These are phyloP conservation scores for Drosophila paracracens DNA, from an alignment of 2,888 invertebrate species.

Conservation along the genomic window DNA sequence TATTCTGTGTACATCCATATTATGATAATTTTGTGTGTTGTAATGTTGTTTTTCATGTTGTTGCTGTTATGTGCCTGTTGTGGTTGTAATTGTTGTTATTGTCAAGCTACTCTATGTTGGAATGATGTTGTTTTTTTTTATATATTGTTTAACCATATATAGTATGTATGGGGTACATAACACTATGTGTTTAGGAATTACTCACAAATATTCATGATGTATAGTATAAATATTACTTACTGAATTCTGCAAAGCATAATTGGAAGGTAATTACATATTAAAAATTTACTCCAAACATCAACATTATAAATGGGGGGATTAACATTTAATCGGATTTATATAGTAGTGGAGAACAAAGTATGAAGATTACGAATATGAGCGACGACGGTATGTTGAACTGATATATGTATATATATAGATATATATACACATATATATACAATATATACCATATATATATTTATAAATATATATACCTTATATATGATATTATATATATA, in stretches of 20 bases:
- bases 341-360: constrained; percentile 49
- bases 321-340: constrained; percentile 70
- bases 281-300: constrained; percentile 72
- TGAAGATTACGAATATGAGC: constrained; percentile 55
- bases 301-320: constrained; percentile 57
- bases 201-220: constrained; percentile 79
- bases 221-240: constrained; percentile 82
- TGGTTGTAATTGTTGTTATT: constrained; percentile 43
- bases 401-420: constrained; percentile 10
- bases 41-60: constrained; percentile 30
- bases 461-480: constrained; percentile 1
- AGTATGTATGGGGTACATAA: constrained; percentile 64
- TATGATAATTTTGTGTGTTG: constrained; percentile 22
- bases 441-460: constrained; percentile 4
- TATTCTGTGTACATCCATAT: constrained; percentile 9
- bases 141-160: constrained; percentile 54
- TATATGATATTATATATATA: not conserved
- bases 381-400: constrained; percentile 43
- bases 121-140: constrained; percentile 28
- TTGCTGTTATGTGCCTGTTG: constrained; percentile 25
- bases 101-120: constrained; percentile 52
- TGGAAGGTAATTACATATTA: constrained; percentile 81
- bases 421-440: not conserved
- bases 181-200: constrained; percentile 72
- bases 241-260: constrained; percentile 83